Evolutionary conservation across 1,140 invertebrate genomes (phyloP), one percentile per base, ranked within the genome.

Genomic region (Diploscapter pachys): DNA sequence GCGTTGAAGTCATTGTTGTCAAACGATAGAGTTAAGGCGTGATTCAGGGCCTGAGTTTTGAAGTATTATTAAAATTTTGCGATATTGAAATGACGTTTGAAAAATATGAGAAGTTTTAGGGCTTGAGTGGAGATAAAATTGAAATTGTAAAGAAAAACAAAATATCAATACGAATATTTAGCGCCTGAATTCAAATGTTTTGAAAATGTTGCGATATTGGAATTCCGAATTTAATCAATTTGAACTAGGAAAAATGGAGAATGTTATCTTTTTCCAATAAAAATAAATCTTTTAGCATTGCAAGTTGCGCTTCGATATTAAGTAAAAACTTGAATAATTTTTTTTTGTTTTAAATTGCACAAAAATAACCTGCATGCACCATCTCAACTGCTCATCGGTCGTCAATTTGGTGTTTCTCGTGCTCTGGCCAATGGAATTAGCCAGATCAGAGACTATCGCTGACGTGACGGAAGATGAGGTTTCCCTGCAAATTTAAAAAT

Each of bases 11-110:
- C 75, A 49, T 73, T 72, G 4, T 64, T 79, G 4, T 71, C 52
- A 54, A 79, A 74, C 4, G 78, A 75, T 3, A 79, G 59, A n/a
- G 72, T 55, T 53, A 79, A 62, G 11, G 76, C 70, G 65, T 78
- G 71, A 62, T 76, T 78, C 11, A 79, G 11, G 4, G 78, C 76
- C 76, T 77, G 50, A 73, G 31, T 31, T 31, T 31, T 31, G 31
- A 31, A 31, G 31, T 31, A 31, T 31, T 31, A 31, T 8, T 49
- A 68, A 6, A 71, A 75, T 9, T 59, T 5, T 48, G 61, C 13
- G 54, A 5, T 48, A 71, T 64, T 75, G 55, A 50, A 4, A 11
- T 54, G 51, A 50, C 8, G 9, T 13, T 50, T 13, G 31, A 31
- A 31, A 13, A 11, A 59, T 59, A 11, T 59, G 11, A 59, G 11